phyloP scores from a whole-genome alignment of 92 coral and sea anemone species.

The Epizoanthus fatuus region DNA sequence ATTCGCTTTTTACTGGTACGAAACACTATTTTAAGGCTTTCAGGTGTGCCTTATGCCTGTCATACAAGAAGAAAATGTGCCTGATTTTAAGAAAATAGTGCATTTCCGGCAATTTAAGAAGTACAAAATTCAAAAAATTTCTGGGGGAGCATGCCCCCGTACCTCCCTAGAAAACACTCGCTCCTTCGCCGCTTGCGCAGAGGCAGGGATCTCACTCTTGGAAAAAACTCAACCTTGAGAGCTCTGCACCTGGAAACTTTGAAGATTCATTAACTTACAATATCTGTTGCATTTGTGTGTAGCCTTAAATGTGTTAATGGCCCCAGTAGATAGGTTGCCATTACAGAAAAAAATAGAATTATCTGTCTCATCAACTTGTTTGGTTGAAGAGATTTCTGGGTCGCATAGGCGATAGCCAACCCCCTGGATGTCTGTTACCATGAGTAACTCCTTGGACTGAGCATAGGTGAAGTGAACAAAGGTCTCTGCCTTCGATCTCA shows the following conservation, averaged over 20 bases:
- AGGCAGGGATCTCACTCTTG: neutral
- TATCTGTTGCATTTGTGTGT: conserved; percentile 58
- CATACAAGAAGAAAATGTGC: too few species aligned
- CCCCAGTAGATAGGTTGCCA: conserved; percentile 53
- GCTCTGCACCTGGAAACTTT: conserved; percentile 18
- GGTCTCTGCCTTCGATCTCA: conserved; percentile 7
- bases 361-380: conserved; percentile 37
- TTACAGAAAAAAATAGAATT: conserved; percentile 61
- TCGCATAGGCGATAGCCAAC: conserved; percentile 71
- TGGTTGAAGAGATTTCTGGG: conserved; percentile 70
- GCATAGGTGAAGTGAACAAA: conserved; percentile 6
- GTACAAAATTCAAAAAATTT: neutral
- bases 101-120: neutral
- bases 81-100: neutral
- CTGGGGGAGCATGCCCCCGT: neutral
- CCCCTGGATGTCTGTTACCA: conserved; percentile 83
- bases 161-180: neutral
- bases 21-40: too few species aligned
- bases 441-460: conserved; percentile 33
- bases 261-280: conserved; percentile 51
- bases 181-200: neutral
- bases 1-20: too few species aligned
- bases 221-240: neutral
- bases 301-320: conserved; percentile 55
- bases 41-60: too few species aligned